Evolutionary conservation across 1,140 invertebrate genomes (phyloP), one percentile per base, ranked within the genome.

Genomic region (Zaprionus vittiger): DNA sequence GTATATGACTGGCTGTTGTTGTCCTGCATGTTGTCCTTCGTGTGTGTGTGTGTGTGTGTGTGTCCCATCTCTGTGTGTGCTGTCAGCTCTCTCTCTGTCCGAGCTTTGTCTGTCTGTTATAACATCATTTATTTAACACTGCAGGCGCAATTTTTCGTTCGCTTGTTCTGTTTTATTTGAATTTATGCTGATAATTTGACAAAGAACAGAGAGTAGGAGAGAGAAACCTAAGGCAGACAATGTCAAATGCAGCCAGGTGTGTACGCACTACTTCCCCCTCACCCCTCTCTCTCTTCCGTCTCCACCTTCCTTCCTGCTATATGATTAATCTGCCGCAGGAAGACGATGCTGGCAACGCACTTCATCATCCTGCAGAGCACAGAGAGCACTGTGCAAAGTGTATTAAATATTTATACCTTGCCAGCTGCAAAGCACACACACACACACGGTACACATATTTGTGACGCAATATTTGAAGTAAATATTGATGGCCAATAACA

Each of bases 171-270:
- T 89, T 89, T 84, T 87, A 89, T 89, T 89, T 89, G 84, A 89
- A 89, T 89, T 90, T 89, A 89, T 89, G 85, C 82, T 90, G 85
- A 86, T 90, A 91, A 90, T 91, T 81, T 90, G 82, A 73, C 63
- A 73, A 73, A 73, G 57, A 41, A 17, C n/a, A 54, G 52, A 26
- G 22, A 56, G 5, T 3, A 24, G 34, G 1, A 15, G 14, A 15
- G 4, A 20, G 22, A 52, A 52, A 20, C 20, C 47, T 14, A 41
- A 38, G 20, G 54, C 69, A 59, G 80, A 83, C 81, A 84, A 83
- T 84, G 81, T 64, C 61, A 71, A 64, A 71, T 64, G 69, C 31
- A 37, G 73, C 49, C 66, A 69, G 76, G 63, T 26, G 70, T 60
- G 69, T 55, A 47, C 52, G 71, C 31, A 3, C 49, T 55, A 54